Conservation (phyloP, 2,797 vertebrate genomes). For the Channallabes apus region DNA sequence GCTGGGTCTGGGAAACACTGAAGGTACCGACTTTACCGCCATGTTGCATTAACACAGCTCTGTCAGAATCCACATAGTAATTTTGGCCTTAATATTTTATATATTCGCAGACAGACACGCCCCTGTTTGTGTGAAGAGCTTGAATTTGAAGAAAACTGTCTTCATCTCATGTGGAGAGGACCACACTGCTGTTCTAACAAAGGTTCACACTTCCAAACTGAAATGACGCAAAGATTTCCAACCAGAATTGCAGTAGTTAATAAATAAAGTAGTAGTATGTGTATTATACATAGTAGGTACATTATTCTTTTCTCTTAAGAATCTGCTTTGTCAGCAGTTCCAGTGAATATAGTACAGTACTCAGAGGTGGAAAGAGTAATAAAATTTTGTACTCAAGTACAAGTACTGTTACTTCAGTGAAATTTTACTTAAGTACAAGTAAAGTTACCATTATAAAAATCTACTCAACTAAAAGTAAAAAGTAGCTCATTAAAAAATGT, state of each 20-base stretch:
- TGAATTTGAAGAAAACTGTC: conserved; percentile 71
- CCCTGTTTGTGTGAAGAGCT: conserved; percentile 64
- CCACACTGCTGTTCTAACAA: conserved; percentile 79
- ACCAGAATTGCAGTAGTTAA: conserved; percentile 67
- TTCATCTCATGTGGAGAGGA: conserved; percentile 79
- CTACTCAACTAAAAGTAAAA: no score
- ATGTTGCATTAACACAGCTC: background rate
- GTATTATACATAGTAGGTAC: background rate
- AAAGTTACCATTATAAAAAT: no score
- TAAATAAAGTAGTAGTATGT: conserved; percentile 51
- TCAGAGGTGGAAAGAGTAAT: no score
- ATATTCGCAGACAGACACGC: conserved; percentile 65
- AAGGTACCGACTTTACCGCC: conserved; percentile 69
- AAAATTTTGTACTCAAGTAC: no score
- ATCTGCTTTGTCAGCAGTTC: no score
- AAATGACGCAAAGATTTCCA: no score
- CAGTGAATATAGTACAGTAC: no score
- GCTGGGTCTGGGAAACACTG: conserved; percentile 84
- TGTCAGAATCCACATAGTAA: background rate
- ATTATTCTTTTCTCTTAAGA: background rate
- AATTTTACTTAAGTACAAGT: no score
- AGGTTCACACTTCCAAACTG: conserved; percentile 65
- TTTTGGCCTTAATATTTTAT: background rate
- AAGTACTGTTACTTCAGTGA: no score
- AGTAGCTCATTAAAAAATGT: no score